phyloP scores from a whole-genome alignment of 1,140 invertebrate genomes.

The Danaus plexippus region DNA sequence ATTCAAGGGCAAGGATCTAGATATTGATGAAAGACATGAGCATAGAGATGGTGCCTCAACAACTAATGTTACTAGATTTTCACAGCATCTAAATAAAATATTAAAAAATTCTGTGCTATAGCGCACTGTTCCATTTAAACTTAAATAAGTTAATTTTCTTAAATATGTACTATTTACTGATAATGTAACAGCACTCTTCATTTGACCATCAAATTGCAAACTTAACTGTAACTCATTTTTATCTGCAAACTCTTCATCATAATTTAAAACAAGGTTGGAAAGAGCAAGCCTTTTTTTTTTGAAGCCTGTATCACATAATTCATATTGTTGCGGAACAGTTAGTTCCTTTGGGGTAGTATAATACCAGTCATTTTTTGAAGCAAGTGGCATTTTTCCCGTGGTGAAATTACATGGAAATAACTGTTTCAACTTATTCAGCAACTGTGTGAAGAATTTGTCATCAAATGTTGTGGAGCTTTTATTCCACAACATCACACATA shows the following conservation, averaged over 20 bases:
- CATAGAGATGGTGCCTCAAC: slow-evolving; percentile 22
- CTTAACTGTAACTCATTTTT: slow-evolving; percentile 30
- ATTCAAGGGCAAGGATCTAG: slow-evolving; percentile 27
- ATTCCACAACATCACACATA: slow-evolving; percentile 35
- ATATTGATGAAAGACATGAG: slow-evolving; percentile 23
- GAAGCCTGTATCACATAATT: slow-evolving; percentile 6
- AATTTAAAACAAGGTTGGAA: slow-evolving; percentile 26
- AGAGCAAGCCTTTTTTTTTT: slow-evolving; percentile 32
- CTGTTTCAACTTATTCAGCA: slow-evolving; percentile 23
- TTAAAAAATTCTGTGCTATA: slow-evolving; percentile 43
- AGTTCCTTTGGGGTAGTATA: slow-evolving; percentile 16
- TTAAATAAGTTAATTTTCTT: slow-evolving; percentile 43
- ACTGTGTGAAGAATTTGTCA: slow-evolving; percentile 30
- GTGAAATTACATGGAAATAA: slow-evolving; percentile 21
- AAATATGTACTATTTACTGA: slow-evolving; percentile 29
- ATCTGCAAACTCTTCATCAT: slow-evolving; percentile 30
- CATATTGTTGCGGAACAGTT: neutral
- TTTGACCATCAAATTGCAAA: slow-evolving; percentile 23
- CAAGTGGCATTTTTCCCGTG: slow-evolving; percentile 1
- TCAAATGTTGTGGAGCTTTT: slow-evolving; percentile 38
- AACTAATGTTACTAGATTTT: slow-evolving; percentile 38
- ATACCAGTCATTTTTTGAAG: slow-evolving; percentile 25
- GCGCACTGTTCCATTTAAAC: slow-evolving; percentile 29
- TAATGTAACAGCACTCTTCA: slow-evolving; percentile 25
- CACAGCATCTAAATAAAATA: slow-evolving; percentile 37